Evolutionary conservation across 1,140 invertebrate genomes (phyloP).

Genomic region (Anagrus nilaparvatae): DNA sequence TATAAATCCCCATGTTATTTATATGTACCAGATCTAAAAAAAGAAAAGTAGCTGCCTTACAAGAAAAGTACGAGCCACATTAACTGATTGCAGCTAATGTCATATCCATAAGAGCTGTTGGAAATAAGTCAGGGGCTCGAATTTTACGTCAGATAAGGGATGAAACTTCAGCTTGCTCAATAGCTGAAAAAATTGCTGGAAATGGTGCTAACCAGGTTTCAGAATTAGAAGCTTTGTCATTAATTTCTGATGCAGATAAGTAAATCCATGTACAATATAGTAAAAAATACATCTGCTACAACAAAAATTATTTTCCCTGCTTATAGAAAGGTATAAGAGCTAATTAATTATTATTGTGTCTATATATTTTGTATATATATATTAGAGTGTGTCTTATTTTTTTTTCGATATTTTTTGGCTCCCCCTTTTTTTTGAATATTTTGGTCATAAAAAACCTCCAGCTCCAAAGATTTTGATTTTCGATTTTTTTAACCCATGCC

Average conservation of each 20-base stretch:
- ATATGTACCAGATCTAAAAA: too few species aligned
- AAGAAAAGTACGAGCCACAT: background rate
- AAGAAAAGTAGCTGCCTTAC: background rate
- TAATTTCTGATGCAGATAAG: background rate
- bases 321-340: background rate
- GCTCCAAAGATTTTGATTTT: too few species aligned
- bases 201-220: background rate
- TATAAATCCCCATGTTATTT: too few species aligned
- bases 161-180: background rate
- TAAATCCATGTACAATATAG: background rate
- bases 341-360: background rate
- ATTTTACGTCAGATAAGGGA: background rate
- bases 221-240: background rate
- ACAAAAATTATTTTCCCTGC: background rate
- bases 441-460: too few species aligned
- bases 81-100: background rate
- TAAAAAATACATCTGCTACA: background rate
- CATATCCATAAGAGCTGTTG: background rate
- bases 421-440: too few species aligned
- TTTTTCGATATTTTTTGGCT: too few species aligned
- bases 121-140: background rate
- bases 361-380: background rate
- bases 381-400: too few species aligned
- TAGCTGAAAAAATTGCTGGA: background rate
- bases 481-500: too few species aligned